Base-by-base conservation (phyloP, 1,140 invertebrate species). In the Papilio aristodemus region DNA sequence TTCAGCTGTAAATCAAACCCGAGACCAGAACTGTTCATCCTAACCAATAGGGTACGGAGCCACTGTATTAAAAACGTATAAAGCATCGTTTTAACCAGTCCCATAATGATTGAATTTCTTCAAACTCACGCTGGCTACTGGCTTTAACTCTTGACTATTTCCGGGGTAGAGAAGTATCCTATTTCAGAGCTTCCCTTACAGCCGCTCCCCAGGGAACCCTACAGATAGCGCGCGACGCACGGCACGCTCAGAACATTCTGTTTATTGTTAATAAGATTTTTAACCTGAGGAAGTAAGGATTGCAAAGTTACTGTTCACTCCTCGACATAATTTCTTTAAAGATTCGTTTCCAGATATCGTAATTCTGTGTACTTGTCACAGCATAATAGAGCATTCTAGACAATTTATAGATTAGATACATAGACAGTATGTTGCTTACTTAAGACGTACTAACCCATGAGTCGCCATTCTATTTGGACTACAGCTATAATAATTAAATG, bases 251-350 rank as follows among this genome's bases (percentile, higher is more conserved):
- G 10, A 22, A 54, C 46, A 10, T 46, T 6, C 43, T 19, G 14
- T 46, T 32, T 19, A 46, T 19, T 19, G 43, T 19, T 46, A 46
- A 19, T 46, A 46, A 46, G 43, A 19, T 46, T 46, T n/a, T 46
- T 19, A 19, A 46, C 41, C 41, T 7, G 8, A 46, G 8, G 3
- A 46, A 46, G 1, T 1, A 46, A 46, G 43, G 14, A 9, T 43
- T 14, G 41, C 14, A 7, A n/a, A 43, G n/a, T 14, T n/a, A 17
- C 14, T 2, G n/a, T 43, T 43, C 8, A 43, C 7, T 8, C 6
- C 8, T 5, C 1, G n/a, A 43, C 27, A 6, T 32, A 32, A n/a
- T n/a, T n/a, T n/a, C n/a, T n/a, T n/a, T n/a, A n/a, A n/a, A n/a
- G n/a, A n/a, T n/a, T n/a, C n/a, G n/a, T n/a, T n/a, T n/a, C n/a